phyloP scores from a whole-genome alignment of 2,888 invertebrate species.

The Atethmia centrago region DNA sequence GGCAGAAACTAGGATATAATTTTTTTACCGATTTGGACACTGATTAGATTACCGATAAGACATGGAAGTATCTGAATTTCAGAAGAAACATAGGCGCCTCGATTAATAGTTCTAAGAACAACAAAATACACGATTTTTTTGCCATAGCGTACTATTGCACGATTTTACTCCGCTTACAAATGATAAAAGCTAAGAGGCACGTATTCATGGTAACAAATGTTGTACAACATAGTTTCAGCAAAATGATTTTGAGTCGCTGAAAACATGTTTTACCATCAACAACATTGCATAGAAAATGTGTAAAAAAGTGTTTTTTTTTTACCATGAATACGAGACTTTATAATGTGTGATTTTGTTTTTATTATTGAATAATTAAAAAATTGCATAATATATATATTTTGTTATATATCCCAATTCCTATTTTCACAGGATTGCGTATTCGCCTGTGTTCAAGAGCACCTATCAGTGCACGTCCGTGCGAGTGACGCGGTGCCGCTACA shows the following conservation, averaged over 20 bases:
- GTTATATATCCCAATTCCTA: neutral
- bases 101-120: neutral
- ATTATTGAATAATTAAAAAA: too few relatives aligned
- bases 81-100: neutral
- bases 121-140: neutral
- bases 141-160: neutral
- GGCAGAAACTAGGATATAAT: too few relatives aligned
- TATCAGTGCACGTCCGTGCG: constrained; percentile 57
- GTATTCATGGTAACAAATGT: neutral
- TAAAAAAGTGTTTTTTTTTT: neutral
- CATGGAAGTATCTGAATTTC: neutral
- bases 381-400: too few relatives aligned
- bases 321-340: neutral
- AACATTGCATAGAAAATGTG: neutral
- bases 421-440: neutral
- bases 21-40: too few relatives aligned
- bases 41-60: too few relatives aligned
- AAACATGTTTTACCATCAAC: neutral
- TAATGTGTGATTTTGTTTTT: too few relatives aligned
- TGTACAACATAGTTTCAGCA: neutral
- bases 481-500: constrained; percentile 69
- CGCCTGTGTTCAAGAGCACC: constrained; percentile 44
- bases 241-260: neutral
- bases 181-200: neutral
- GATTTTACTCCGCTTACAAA: neutral